A percentile compares a stretch with the other conserved stretches of the same genome.
phyloP scores from a whole-genome alignment of 2,113 vertebrate genomes.

The Tupaia tana region DNA sequence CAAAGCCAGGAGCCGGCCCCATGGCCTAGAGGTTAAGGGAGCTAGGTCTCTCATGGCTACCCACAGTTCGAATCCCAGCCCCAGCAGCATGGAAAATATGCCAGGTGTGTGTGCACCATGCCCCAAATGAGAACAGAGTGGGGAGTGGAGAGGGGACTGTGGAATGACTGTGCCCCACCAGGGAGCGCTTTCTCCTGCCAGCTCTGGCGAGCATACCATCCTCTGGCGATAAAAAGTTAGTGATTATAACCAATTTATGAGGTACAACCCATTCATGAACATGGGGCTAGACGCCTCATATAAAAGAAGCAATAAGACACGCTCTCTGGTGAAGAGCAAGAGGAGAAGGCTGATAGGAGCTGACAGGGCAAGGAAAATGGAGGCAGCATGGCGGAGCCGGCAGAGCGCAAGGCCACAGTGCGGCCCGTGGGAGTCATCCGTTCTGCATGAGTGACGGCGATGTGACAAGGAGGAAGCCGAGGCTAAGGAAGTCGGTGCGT shows the following conservation, averaged over 20 bases:
- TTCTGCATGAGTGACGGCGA: not conserved
- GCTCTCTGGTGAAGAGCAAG: not conserved
- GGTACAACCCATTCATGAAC: slow-evolving; percentile 28
- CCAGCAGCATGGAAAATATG: too few relatives aligned
- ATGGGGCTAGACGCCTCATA: not conserved
- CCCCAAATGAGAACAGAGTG: too few relatives aligned
- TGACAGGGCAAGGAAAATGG: not conserved
- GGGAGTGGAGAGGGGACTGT: too few relatives aligned
- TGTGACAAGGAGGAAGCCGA: not conserved
- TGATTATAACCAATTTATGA: slow-evolving; percentile 1
- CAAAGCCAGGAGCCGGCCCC: too few relatives aligned
- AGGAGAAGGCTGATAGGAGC: not conserved
- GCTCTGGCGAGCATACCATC: too few relatives aligned
- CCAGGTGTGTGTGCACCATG: too few relatives aligned
- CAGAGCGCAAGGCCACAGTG: not conserved
- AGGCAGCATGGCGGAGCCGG: not conserved
- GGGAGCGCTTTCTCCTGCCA: too few relatives aligned
- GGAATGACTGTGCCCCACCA: too few relatives aligned
- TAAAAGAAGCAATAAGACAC: not conserved
- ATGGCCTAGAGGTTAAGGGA: too few relatives aligned
- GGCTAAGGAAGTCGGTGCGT: not conserved
- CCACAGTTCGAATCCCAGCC: too few relatives aligned
- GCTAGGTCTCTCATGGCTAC: too few relatives aligned
- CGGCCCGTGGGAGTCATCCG: not conserved
- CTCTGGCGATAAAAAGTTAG: not conserved